phyloP scores from a whole-genome alignment of 35 echinoderm and acorn worm genomes.

The Amphiura filiformis region DNA sequence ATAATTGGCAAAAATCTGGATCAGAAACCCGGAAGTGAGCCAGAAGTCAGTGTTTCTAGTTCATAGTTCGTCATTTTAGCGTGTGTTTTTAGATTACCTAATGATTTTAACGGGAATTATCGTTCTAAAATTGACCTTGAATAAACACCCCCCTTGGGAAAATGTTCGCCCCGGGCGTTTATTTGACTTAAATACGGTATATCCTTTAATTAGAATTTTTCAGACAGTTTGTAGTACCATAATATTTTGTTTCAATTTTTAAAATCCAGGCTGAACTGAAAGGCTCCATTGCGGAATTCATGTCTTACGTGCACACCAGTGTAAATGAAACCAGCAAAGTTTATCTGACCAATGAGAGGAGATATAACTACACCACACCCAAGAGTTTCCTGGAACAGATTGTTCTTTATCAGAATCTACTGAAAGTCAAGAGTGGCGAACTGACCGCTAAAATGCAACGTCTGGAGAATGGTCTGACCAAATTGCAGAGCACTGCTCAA shows the following conservation, averaged over 20 bases:
- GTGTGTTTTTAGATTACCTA: no score
- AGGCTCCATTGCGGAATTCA: slow-evolving; percentile 84
- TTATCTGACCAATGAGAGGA: slow-evolving; percentile 87
- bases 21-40: no score
- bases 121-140: no score
- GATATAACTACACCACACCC: slow-evolving; percentile 99
- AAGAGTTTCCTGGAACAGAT: slow-evolving; percentile 99
- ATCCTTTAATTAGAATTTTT: not conserved
- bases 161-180: no score
- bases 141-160: no score
- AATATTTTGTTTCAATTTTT: not conserved
- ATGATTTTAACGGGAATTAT: no score
- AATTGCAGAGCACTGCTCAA: slow-evolving; percentile 96
- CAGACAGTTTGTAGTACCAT: not conserved
- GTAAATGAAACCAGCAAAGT: slow-evolving; percentile 91
- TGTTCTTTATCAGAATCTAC: slow-evolving; percentile 79
- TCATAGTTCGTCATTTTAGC: no score
- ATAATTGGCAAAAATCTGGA: no score
- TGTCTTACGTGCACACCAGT: slow-evolving; percentile 95
- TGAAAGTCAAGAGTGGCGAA: slow-evolving; percentile 77
- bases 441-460: slow-evolving; percentile 97
- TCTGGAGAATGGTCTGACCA: slow-evolving; percentile 97
- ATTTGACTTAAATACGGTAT: not conserved
- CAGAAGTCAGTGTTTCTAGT: no score
- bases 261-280: slow-evolving; percentile 69